Percentiles rank a stretch among this genome's conserved stretches.
These are phyloP conservation scores for Rhadinocentrus ornatus DNA, from an alignment of 2,797 vertebrate genomes.

Conservation along the genomic window DNA sequence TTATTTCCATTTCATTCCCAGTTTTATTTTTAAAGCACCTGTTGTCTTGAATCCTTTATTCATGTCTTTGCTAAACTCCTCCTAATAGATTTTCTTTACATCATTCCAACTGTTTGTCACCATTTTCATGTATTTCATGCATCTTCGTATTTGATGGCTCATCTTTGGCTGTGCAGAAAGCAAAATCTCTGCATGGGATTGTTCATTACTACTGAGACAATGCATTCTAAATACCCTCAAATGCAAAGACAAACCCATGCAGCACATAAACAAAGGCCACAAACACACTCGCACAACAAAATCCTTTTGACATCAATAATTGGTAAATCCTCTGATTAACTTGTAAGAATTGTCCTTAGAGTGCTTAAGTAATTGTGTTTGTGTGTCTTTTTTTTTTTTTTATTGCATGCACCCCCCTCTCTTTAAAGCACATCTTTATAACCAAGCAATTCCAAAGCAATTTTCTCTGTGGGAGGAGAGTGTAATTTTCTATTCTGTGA, in stretches of 20 bases:
- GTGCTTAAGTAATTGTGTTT: constrained; percentile 86
- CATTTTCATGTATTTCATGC: background rate
- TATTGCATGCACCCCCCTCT: constrained; percentile 78
- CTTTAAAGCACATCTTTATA: constrained; percentile 88
- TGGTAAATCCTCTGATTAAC: constrained; percentile 84
- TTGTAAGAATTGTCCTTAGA: constrained; percentile 80
- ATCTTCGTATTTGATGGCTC: constrained; percentile 33
- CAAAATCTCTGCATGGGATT: constrained; percentile 13
- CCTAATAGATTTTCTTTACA: constrained; percentile 15
- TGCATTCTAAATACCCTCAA: constrained; percentile 41
- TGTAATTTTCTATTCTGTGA: constrained; percentile 91
- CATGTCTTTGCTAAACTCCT: constrained; percentile 16
- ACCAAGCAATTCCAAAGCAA: constrained; percentile 90
- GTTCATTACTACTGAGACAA: constrained; percentile 17
- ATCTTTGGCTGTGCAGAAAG: constrained; percentile 17
- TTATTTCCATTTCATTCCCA: constrained; percentile 33
- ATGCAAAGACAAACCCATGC: constrained; percentile 44
- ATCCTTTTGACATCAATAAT: constrained; percentile 82
- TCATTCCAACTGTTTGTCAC: constrained; percentile 5
- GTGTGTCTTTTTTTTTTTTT: constrained; percentile 71
- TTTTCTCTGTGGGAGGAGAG: constrained; percentile 90
- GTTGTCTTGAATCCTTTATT: constrained; percentile 35
- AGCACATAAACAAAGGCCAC: constrained; percentile 45
- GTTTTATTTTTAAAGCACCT: constrained; percentile 36
- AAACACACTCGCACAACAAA: constrained; percentile 57